Evolutionary conservation across 2,888 invertebrate species (phyloP), one percentile per base, ranked within the genome.

Genomic region (Schrankia costaestrigalis): DNA sequence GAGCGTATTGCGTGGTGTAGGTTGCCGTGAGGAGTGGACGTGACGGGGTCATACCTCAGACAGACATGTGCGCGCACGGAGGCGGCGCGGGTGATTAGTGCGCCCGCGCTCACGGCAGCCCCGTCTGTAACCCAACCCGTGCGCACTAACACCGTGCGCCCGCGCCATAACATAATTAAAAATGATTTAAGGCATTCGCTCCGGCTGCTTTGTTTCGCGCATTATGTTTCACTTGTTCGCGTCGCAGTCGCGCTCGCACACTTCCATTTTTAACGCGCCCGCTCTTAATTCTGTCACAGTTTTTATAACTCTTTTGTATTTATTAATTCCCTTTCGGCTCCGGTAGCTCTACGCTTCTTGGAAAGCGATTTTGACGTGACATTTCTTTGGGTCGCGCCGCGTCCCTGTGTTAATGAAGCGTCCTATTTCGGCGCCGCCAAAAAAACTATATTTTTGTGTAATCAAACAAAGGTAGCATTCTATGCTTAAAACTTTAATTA

Each of bases 191-290:
- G 75, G 84, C 85, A 84, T 86, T 85, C 85, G 87, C 85, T 81
- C 79, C 86, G 87, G 83, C 87, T 86, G 87, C 86, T 86, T 87
- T 87, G 85, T 87, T 87, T 87, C 86, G 84, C 87, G 87, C 87
- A 78, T 87, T 84, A 84, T 87, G 81, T 87, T 87, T 86, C 86
- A 85, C 85, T 82, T 86, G 87, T 86, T 84, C 81, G 75, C 84
- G 80, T 79, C 74, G 77, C 78, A 69, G 68, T 74, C 68, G 67
- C 68, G 63, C 67, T 67, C 70, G 71, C 72, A 71, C 76, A 71
- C 77, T 71, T 70, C 69, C 74, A 74, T 80, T 80, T 74, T 83
- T 81, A 81, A 80, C 78, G 78, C 78, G 78, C 72, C 71, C 80
- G 78, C 71, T 85, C 78, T 85, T 87, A 87, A 87, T 85, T 86